phyloP scores from a whole-genome alignment of 2,797 vertebrate genomes.

The Clarias laeviceps region DNA sequence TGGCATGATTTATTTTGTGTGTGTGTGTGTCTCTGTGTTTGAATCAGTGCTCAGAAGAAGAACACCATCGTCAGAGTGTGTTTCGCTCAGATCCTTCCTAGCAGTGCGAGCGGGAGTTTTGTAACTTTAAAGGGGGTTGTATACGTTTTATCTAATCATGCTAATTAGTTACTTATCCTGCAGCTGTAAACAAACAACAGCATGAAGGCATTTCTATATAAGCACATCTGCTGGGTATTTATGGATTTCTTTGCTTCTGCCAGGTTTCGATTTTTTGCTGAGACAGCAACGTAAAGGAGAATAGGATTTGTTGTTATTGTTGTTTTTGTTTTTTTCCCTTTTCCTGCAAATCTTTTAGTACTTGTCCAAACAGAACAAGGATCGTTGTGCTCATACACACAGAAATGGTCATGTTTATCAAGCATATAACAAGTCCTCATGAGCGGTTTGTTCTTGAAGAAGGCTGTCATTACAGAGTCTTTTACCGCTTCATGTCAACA shows the following conservation, averaged over 20 bases:
- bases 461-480: background rate
- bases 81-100: background rate
- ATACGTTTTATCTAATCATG: constrained; percentile 15
- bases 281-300: background rate
- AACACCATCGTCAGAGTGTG: background rate
- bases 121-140: constrained; percentile 1
- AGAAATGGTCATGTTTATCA: constrained; percentile 1
- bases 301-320: background rate
- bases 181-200: constrained; percentile 35
- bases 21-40: constrained; percentile 1
- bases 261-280: constrained; percentile 1
- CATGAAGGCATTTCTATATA: constrained; percentile 15
- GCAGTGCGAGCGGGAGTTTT: background rate
- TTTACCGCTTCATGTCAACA: background rate
- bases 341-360: background rate
- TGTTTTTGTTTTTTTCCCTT: background rate
- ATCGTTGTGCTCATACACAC: background rate
- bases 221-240: constrained; percentile 31
- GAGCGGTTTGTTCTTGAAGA: constrained; percentile 15
- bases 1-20: background rate
- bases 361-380: constrained; percentile 21
- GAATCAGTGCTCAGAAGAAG: background rate
- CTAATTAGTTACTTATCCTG: constrained; percentile 32
- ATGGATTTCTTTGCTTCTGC: background rate
- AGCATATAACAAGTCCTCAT: constrained; percentile 1